Conservation (phyloP, 2,113 vertebrate genomes). For the Cryptomyrus ogoouensis region DNA sequence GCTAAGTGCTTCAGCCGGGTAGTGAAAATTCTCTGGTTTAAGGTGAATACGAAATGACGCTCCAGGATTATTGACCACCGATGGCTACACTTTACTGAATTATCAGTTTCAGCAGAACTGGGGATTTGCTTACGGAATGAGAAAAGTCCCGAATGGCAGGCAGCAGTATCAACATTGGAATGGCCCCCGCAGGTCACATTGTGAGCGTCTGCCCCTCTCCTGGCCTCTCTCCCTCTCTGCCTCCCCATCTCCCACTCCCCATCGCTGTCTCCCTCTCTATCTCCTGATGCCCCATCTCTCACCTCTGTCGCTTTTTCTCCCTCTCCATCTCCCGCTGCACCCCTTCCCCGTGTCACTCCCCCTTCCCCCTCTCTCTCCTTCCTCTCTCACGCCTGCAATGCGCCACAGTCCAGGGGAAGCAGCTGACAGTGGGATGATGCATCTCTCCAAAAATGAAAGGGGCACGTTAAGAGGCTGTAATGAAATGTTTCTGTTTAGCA, state of each 20-base stretch:
- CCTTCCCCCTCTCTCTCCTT: too few relatives aligned
- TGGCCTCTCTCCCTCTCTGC: neutral
- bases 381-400: neutral
- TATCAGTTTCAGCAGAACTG: neutral
- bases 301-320: neutral
- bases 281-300: neutral
- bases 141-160: neutral
- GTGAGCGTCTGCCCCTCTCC: neutral
- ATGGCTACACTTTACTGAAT: neutral
- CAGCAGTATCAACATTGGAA: neutral
- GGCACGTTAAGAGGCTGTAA: neutral
- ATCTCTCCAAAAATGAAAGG: neutral
- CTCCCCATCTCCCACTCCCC: neutral
- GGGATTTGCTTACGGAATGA: neutral
- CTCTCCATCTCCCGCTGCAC: neutral
- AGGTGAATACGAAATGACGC: conserved; percentile 11
- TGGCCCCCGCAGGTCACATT: neutral
- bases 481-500: conserved; percentile 15
- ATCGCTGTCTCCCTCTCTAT: neutral
- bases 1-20: conserved; percentile 31
- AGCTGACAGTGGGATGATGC: conserved; percentile 1
- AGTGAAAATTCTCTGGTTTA: conserved; percentile 18
- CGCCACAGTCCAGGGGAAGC: neutral
- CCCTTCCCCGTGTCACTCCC: neutral
- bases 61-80: conserved; percentile 4